Percentiles rank a stretch among this genome's conserved stretches.
phyloP scores from a whole-genome alignment of 2,888 invertebrate genomes.

The Panopea generosa region DNA sequence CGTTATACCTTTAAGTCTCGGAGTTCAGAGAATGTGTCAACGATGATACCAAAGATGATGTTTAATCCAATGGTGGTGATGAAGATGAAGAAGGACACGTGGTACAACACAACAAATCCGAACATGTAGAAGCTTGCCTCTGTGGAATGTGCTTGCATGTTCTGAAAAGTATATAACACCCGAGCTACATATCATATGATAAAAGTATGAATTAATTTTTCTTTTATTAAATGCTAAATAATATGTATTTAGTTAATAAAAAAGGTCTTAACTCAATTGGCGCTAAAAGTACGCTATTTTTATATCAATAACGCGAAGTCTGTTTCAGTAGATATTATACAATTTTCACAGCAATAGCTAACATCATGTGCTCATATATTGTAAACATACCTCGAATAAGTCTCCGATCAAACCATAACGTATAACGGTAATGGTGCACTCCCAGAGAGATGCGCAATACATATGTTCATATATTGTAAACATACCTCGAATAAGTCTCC shows the following conservation, averaged over 20 bases:
- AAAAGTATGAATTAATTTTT: neutral
- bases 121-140: conserved; percentile 82
- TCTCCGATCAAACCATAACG: conserved; percentile 85
- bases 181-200: neutral
- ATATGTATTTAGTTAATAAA: no score
- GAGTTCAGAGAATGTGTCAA: conserved; percentile 85
- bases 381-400: conserved; percentile 81
- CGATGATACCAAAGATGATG: conserved; percentile 86
- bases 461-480: neutral
- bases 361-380: neutral
- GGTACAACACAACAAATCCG: conserved; percentile 82
- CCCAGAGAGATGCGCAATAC: no score
- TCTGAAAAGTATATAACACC: conserved; percentile 59
- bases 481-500: conserved; percentile 84
- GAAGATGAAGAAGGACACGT: conserved; percentile 85
- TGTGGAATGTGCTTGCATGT: conserved; percentile 75
- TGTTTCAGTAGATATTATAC: neutral
- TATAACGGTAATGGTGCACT: conserved; percentile 85
- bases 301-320: no score
- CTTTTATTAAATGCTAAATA: neutral
- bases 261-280: no score
- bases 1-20: conserved; percentile 83
- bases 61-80: conserved; percentile 85
- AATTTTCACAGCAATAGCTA: no score
- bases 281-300: no score